phyloP scores from a whole-genome alignment of 2,113 vertebrate genomes.

The Helogale parvula region DNA sequence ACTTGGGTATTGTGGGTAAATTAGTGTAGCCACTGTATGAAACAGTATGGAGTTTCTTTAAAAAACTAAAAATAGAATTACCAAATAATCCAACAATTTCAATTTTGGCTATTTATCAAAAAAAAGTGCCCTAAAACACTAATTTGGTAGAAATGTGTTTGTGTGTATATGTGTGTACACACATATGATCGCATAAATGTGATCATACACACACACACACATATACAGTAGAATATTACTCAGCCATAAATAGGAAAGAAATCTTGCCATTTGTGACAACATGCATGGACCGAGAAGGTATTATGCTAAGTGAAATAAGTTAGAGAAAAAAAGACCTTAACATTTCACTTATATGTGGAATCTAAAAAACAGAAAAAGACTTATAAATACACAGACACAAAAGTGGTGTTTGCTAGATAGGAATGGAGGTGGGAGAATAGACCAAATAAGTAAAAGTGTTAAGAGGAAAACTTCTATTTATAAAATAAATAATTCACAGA shows the following conservation, averaged over 20 bases:
- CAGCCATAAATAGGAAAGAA: background rate
- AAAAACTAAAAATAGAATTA: background rate
- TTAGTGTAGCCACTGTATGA: background rate
- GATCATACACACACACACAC: background rate
- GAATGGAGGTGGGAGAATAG: background rate
- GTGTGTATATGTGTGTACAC: no score
- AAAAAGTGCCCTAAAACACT: background rate
- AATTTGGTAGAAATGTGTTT: background rate
- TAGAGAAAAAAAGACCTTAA: background rate
- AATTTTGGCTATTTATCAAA: background rate
- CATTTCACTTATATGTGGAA: background rate
- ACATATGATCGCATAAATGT: background rate
- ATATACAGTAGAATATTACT: background rate
- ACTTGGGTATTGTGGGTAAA: background rate
- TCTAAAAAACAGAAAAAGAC: background rate
- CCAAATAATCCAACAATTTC: background rate
- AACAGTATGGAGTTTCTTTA: background rate
- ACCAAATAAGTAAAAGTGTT: background rate
- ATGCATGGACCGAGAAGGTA: background rate
- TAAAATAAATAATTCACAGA: background rate
- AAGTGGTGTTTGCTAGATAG: background rate
- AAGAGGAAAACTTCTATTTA: background rate
- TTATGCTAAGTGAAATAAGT: background rate
- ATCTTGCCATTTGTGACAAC: background rate
- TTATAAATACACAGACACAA: background rate